Conservation (phyloP, 2,888 invertebrate species). For the Alloscopus bannaensis region DNA sequence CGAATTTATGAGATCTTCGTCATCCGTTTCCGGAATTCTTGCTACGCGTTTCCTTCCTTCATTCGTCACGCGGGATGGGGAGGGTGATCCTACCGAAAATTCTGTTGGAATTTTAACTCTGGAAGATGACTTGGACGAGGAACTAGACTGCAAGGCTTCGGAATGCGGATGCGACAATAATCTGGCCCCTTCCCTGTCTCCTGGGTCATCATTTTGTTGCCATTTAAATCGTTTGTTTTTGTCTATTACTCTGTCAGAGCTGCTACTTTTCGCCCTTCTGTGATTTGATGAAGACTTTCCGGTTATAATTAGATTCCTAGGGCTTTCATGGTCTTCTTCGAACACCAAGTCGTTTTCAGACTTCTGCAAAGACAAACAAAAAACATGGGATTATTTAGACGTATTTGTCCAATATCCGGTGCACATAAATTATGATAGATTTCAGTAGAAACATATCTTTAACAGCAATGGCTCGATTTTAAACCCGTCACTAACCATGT, state of each 20-base stretch:
- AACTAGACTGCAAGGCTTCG: conserved; percentile 21
- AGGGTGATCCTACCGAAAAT: conserved; percentile 30
- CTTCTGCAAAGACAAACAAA: conserved; percentile 65
- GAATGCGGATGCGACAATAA: conserved; percentile 18
- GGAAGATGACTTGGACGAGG: conserved; percentile 33
- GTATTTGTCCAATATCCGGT: too few relatives aligned
- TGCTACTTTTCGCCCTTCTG: conserved; percentile 6
- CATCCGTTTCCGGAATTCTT: conserved; percentile 64
- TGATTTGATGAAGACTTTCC: conserved; percentile 36
- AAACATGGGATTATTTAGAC: conserved; percentile 9
- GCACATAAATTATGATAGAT: too few relatives aligned
- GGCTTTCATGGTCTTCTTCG: conserved; percentile 67
- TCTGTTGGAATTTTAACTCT: conserved; percentile 30
- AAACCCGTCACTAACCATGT: background rate
- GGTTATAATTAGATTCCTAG: conserved; percentile 63
- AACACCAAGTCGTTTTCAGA: conserved; percentile 71
- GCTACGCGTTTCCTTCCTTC: conserved; percentile 37
- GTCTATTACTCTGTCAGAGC: conserved; percentile 18
- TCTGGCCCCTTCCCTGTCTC: conserved; percentile 15
- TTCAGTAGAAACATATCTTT: too few relatives aligned
- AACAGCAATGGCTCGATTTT: background rate
- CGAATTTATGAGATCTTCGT: conserved; percentile 69
- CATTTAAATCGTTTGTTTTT: conserved; percentile 50
- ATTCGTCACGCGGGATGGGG: conserved; percentile 29
- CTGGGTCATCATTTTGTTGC: conserved; percentile 29